These are phyloP conservation scores for Griposia aprilina DNA, from an alignment of 2,888 invertebrate species.

Conservation along the genomic window DNA sequence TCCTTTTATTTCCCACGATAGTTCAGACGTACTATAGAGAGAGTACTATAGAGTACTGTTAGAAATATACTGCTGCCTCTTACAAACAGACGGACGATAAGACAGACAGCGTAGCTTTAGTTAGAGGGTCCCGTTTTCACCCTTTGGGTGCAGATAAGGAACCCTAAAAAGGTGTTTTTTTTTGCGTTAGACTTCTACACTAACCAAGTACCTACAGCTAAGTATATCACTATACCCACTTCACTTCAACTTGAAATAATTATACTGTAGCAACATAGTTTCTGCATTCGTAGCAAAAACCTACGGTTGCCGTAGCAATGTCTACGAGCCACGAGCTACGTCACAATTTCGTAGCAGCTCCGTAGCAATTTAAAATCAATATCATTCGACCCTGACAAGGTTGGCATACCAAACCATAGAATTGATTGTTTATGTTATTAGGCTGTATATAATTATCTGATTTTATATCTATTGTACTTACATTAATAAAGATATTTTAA, in stretches of 20 bases:
- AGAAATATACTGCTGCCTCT: background rate
- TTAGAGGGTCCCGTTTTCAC: background rate
- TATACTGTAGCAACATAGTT: background rate
- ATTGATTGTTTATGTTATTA: slow-evolving; percentile 56
- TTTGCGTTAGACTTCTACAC: background rate
- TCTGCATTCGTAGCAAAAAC: slow-evolving; percentile 50
- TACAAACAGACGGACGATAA: background rate
- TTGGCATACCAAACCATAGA: slow-evolving; percentile 66
- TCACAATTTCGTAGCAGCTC: slow-evolving; percentile 65
- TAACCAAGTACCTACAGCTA: background rate
- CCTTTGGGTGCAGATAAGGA: background rate
- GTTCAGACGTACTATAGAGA: too few species aligned
- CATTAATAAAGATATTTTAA: background rate
- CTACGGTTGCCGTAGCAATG: slow-evolving; percentile 58
- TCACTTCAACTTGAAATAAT: background rate
- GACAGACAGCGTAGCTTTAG: background rate
- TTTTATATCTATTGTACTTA: slow-evolving; percentile 35
- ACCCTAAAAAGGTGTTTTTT: background rate
- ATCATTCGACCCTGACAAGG: slow-evolving; percentile 43
- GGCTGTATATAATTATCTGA: slow-evolving; percentile 45
- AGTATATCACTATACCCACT: background rate
- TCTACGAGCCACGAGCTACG: slow-evolving; percentile 59
- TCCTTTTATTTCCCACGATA: background rate
- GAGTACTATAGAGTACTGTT: background rate
- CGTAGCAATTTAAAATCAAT: slow-evolving; percentile 69